These are phyloP conservation scores for Mythimna vitellina DNA, from an alignment of 2,888 invertebrate genomes.

Conservation along the genomic window DNA sequence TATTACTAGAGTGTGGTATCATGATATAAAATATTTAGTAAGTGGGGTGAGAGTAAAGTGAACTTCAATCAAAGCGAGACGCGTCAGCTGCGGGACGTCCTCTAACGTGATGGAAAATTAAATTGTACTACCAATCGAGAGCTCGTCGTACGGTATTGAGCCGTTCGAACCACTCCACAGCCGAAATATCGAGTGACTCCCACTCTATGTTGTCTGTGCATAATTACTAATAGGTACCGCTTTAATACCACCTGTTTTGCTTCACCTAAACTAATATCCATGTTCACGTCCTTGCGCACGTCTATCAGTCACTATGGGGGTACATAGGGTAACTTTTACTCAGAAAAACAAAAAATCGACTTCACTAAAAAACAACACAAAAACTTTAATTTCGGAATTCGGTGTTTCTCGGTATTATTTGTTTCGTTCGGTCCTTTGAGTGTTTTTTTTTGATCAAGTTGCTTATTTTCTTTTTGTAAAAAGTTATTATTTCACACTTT, in stretches of 20 bases:
- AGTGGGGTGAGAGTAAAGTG: conserved; percentile 50
- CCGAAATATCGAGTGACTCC: conserved; percentile 62
- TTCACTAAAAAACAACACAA: no score
- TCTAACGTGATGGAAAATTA: conserved; percentile 78
- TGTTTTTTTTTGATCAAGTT: no score
- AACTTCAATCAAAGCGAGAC: conserved; percentile 72
- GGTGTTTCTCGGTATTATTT: no score
- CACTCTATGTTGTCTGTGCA: conserved; percentile 54
- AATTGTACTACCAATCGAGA: conserved; percentile 78
- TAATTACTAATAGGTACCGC: conserved; percentile 57
- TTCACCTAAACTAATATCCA: conserved; percentile 41
- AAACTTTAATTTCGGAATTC: no score
- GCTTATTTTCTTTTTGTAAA: no score
- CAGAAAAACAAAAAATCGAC: no score
- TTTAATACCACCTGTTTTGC: conserved; percentile 22
- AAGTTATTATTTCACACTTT: no score
- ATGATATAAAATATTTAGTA: conserved; percentile 56
- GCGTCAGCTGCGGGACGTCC: conserved; percentile 64
- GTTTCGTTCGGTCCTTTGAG: no score
- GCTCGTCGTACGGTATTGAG: conserved; percentile 64
- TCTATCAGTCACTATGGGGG: conserved; percentile 17
- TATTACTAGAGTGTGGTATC: conserved; percentile 18
- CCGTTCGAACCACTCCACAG: conserved; percentile 60
- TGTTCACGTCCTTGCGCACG: conserved; percentile 17
- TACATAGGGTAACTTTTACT: not conserved